These are phyloP conservation scores for Argyra leucocephala DNA, from an alignment of 2,888 invertebrate species.

Conservation along the genomic window DNA sequence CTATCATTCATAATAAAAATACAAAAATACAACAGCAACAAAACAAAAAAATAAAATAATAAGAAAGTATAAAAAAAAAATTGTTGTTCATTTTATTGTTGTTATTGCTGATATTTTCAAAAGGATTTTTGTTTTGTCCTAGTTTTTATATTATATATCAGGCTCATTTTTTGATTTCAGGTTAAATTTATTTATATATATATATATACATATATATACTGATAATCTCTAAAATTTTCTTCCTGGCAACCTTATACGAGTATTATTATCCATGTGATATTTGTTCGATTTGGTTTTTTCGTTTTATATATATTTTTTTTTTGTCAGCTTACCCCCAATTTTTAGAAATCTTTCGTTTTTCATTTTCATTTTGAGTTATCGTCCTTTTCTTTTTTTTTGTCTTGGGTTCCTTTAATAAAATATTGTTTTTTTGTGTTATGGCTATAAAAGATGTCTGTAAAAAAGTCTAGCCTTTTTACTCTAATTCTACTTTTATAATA, in stretches of 20 bases:
- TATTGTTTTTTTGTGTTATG: neutral
- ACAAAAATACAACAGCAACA: too few species aligned
- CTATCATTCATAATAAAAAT: neutral
- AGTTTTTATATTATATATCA: too few species aligned
- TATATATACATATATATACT: too few species aligned
- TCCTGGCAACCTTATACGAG: neutral
- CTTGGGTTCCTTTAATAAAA: neutral
- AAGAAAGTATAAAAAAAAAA: too few species aligned
- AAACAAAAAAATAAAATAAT: too few species aligned
- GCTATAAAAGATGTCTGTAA: neutral
- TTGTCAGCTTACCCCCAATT: neutral
- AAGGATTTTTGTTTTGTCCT: too few species aligned
- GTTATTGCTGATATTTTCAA: too few species aligned
- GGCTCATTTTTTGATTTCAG: too few species aligned
- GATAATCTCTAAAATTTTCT: neutral
- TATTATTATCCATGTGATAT: neutral
- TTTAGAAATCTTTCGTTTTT: neutral
- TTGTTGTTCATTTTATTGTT: too few species aligned
- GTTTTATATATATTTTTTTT: neutral
- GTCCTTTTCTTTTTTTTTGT: neutral
- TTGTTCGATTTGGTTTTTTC: neutral
- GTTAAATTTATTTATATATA: too few species aligned
- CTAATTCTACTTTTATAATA: neutral
- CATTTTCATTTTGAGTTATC: neutral
- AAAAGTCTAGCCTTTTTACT: conserved; percentile 1